Conservation (phyloP, 2,797 vertebrate species). For the Enteromius treurensis region DNA sequence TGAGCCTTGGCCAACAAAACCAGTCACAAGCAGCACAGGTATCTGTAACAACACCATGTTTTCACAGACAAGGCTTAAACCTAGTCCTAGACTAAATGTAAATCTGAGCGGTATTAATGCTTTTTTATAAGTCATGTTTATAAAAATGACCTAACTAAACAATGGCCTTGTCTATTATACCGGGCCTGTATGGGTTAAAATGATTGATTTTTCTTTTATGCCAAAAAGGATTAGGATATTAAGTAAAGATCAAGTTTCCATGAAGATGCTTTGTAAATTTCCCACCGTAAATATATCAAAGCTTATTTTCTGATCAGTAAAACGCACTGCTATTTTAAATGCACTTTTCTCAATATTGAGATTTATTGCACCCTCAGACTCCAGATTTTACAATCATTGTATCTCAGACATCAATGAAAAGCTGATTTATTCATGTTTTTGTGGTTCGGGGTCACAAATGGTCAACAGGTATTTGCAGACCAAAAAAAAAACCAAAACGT, state of each 20-base stretch:
- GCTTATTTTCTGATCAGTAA: background rate
- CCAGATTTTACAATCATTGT: background rate
- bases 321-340: background rate
- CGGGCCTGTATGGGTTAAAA: background rate
- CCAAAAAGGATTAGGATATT: background rate
- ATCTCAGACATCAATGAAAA: background rate
- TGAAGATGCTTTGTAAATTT: no score
- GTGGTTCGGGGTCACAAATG: background rate
- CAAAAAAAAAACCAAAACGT: background rate
- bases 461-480: background rate
- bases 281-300: no score
- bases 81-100: no score
- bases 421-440: background rate
- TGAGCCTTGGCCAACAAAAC: background rate
- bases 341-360: background rate
- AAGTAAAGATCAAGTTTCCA: background rate
- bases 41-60: no score
- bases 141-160: no score
- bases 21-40: background rate
- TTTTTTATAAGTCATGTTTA: no score
- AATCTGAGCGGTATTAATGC: no score
- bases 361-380: background rate
- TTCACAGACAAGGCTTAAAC: no score
- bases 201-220: background rate
- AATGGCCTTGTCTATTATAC: no score